Evolutionary conservation across 2,888 invertebrate genomes (phyloP).

Genomic region (Pharmacophagus antenor): DNA sequence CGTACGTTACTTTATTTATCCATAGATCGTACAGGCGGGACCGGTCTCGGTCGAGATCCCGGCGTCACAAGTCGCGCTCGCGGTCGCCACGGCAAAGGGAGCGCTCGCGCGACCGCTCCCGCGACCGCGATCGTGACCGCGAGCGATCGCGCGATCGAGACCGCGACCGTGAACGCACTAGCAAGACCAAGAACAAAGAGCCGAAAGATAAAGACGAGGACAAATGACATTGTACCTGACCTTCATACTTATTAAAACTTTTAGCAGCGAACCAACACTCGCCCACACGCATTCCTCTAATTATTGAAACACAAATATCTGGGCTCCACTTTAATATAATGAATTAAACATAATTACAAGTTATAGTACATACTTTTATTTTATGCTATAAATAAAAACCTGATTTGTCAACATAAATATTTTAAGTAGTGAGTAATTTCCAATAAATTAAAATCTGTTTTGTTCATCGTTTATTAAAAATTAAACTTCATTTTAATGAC

Average conservation of each 20-base stretch:
- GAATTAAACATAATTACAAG: constrained; percentile 19
- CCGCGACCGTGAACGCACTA: constrained; percentile 67
- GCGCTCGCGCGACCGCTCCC: constrained; percentile 52
- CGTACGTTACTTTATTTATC: constrained; percentile 11
- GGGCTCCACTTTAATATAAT: constrained; percentile 16
- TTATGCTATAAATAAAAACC: neutral
- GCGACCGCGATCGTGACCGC: constrained; percentile 65
- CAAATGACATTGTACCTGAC: constrained; percentile 58
- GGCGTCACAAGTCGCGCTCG: constrained; percentile 86
- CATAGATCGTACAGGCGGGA: constrained; percentile 84
- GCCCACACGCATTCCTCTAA: neutral
- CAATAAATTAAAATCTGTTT: no score
- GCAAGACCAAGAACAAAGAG: constrained; percentile 78
- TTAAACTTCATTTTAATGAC: neutral
- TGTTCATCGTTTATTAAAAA: neutral
- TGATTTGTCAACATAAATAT: neutral
- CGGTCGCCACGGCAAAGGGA: constrained; percentile 82
- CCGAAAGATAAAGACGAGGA: constrained; percentile 87
- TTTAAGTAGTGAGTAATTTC: neutral
- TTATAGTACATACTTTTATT: constrained; percentile 5
- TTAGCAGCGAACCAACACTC: neutral
- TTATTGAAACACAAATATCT: neutral
- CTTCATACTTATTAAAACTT: constrained; percentile 37
- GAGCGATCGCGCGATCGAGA: constrained; percentile 71
- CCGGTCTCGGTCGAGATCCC: constrained; percentile 84